Evolutionary conservation across 2,113 vertebrate genomes (phyloP).

Genomic region (Barbus barbus): DNA sequence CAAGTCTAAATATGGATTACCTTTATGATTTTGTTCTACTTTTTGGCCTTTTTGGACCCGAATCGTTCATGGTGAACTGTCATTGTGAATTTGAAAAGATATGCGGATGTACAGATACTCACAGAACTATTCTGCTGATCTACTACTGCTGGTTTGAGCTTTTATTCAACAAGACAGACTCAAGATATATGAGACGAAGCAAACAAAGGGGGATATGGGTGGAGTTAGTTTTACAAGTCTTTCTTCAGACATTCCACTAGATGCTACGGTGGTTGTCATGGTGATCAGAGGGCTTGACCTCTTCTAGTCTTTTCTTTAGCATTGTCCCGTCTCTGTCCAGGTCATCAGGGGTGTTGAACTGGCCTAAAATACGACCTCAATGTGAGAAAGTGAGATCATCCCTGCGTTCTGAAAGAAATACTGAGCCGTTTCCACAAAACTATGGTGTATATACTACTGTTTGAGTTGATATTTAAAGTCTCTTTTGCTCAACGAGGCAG

Average conservation of each 20-base stretch:
- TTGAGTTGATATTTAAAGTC: too few relatives aligned
- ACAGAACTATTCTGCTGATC: background rate
- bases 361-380: background rate
- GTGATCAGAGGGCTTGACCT: conserved; percentile 39
- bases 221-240: conserved; percentile 17
- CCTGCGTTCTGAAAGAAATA: background rate
- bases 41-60: too few relatives aligned
- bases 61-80: too few relatives aligned
- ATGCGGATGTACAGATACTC: background rate
- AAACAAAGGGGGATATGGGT: conserved; percentile 13
- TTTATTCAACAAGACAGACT: background rate
- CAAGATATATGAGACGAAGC: background rate
- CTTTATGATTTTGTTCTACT: background rate
- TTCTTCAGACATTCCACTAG: conserved; percentile 31
- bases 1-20: background rate
- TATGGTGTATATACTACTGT: background rate
- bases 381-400: background rate
- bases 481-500: background rate
- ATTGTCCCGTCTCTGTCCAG: background rate
- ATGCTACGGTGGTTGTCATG: conserved; percentile 38
- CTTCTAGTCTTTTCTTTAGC: conserved; percentile 26
- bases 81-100: background rate
- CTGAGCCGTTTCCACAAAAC: too few relatives aligned
- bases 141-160: background rate
- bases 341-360: background rate